Base-by-base conservation (phyloP, 2,113 vertebrate species). In the Erpornis zantholeuca region DNA sequence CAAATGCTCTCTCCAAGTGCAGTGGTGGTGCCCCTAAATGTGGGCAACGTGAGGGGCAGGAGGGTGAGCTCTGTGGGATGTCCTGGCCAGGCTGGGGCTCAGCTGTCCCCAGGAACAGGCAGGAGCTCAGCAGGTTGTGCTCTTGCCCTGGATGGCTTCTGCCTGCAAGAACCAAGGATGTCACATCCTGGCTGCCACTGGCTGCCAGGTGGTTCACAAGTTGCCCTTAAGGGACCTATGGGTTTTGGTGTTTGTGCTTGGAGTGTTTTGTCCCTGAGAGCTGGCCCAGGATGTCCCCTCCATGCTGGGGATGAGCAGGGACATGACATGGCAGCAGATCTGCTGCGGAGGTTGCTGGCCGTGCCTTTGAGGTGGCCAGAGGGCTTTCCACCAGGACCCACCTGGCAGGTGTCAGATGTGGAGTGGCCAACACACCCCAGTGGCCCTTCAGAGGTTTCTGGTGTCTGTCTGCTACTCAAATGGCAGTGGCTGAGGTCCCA, bases 101-200 rank as follows among this genome's bases (percentile, higher is more conserved):
- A 10, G 71, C 44, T 82, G 69, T 57, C 36, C 69, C 24, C 15
- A n/a, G 42, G 56, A 36, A 52, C 75, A 40, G 45, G 47, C 47
- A 49, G 86, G n/a, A 82, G 36, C n/a, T 81, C 2, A 2, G 8
- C 0, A 2, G 12, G 28, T 33, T 0, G 0, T 73, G 59, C 28
- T 65, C 19, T 28, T 3, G 2, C 31, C 24, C 50, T 31, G 68
- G 33, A 49, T 40, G 40, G 18, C 38, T 70, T 23, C 25, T 92
- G 71, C 56, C 61, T 33, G 35, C 33, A 38, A 47, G 66, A 76
- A 31, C 18, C 22, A 23, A 27, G 1, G 6, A 42, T 47, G n/a
- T 71, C 2, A 2, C 35, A 21, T 18, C 35, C 20, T 57, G 42
- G 56, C 65, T 75, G 86, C 47, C 0, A 0, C 31, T 0, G 0